Conservation (phyloP, 2,113 vertebrate species). For the Corythornis madagascariensis region DNA sequence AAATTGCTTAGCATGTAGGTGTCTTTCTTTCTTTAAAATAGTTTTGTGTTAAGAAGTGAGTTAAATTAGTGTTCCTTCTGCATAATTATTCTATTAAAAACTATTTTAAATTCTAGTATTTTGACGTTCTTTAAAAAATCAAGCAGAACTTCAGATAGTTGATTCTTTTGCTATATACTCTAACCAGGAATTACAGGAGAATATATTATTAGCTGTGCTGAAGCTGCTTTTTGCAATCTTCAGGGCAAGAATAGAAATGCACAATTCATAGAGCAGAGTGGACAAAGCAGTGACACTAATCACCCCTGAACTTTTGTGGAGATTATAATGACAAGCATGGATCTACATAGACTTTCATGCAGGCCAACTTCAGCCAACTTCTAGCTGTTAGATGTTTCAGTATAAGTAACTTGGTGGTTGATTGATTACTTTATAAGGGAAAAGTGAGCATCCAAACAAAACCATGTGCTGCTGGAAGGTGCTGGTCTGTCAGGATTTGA, state of each 20-base stretch:
- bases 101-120: not conserved
- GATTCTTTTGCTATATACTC: not conserved
- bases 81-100: not conserved
- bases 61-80: not conserved
- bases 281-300: rapidly evolving
- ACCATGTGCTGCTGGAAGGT: not conserved
- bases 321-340: not conserved
- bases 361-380: not conserved
- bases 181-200: not conserved
- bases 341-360: not conserved
- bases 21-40: not conserved
- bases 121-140: not conserved
- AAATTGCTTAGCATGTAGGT: not conserved
- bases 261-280: not conserved
- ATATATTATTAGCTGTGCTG: not conserved
- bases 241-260: rapidly evolving
- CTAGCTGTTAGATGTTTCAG: not conserved
- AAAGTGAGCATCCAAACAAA: not conserved
- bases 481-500: not conserved
- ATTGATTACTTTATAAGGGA: not conserved
- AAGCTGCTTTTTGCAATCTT: not conserved
- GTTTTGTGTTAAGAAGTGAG: not conserved
- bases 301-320: not conserved
- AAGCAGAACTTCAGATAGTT: not conserved
- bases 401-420: not conserved